These are phyloP conservation scores for Cathartes aura DNA, from an alignment of 2,113 vertebrate genomes.

Conservation along the genomic window DNA sequence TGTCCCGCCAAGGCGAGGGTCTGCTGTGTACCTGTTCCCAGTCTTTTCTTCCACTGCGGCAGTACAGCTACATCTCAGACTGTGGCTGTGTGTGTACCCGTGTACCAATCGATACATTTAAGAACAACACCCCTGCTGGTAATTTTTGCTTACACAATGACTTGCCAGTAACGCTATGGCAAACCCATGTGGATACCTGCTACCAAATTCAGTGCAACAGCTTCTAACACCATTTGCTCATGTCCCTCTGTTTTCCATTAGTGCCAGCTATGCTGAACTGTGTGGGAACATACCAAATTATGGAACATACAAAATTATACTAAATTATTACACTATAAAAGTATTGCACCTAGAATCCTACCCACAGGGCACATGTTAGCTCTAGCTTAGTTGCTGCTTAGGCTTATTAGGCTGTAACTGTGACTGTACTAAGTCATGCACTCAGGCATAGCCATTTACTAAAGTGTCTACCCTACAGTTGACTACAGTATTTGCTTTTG, in stretches of 20 bases:
- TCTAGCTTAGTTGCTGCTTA: background rate
- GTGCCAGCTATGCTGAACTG: background rate
- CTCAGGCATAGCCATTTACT: background rate
- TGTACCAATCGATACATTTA: background rate
- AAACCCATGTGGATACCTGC: background rate
- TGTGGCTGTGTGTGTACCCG: background rate
- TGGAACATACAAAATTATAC: background rate
- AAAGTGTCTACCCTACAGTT: background rate
- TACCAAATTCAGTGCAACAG: background rate
- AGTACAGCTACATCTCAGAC: background rate
- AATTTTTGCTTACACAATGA: background rate
- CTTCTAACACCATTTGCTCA: background rate
- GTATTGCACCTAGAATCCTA: background rate
- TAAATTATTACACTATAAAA: background rate
- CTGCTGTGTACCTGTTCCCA: background rate
- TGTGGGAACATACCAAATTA: background rate
- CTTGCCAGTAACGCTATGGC: background rate
- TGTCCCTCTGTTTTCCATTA: background rate
- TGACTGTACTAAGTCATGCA: background rate
- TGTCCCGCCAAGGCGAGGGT: accelerated
- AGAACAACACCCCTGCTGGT: background rate
- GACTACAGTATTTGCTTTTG: background rate
- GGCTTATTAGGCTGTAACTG: background rate
- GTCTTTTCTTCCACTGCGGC: background rate
- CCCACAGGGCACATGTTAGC: background rate